Base-by-base conservation (phyloP, 2,797 vertebrate species). In the Garrulus glandarius region DNA sequence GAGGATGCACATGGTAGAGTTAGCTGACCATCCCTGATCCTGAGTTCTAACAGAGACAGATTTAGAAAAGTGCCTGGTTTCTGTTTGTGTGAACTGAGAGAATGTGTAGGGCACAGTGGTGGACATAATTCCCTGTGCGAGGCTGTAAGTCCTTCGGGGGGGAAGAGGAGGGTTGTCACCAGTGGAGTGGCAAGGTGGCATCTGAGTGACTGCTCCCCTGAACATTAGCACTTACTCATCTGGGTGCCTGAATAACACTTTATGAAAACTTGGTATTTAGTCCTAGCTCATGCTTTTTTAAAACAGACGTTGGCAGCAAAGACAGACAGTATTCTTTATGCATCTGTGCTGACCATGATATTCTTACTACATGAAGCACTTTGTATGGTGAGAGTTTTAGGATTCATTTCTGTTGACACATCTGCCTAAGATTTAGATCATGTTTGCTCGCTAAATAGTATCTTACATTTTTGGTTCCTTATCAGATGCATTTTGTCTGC, bases 51-150 rank as follows among this genome's bases (percentile, higher is more conserved):
- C 12, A 43, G n/a, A 60, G 22, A 26, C 7, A 37, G 23, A 6
- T 81, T 72, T 88, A 26, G 52, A 29, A 52, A 50, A 64, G n/a
- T 30, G 26, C 32, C 53, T 74, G 52, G 14, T 22, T 69, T 74
- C 34, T 37, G 9, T 65, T 14, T 10, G 5, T 30, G 30, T 53
- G 36, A 68, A 8, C 39, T 44, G 55, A 13, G 29, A 77, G 56
- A 50, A 34, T 1, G 3, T 1, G 0, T 10, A 2, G 19, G 26
- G 15, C 1, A 1, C 22, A 21, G 49, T 53, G 47, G 29, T 78
- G 46, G 61, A 17, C 0, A 0, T 2, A 1, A 24, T 74, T 70
- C 52, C 39, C 12, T 1, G 2, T 2, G 2, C 22, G 29, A 72
- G 50, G 55, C 68, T 80, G 3, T 21, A 10, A 30, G 61, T 11